These are phyloP conservation scores for Patella ulyssiponensis DNA, from an alignment of 2,888 invertebrate genomes.

Conservation along the genomic window DNA sequence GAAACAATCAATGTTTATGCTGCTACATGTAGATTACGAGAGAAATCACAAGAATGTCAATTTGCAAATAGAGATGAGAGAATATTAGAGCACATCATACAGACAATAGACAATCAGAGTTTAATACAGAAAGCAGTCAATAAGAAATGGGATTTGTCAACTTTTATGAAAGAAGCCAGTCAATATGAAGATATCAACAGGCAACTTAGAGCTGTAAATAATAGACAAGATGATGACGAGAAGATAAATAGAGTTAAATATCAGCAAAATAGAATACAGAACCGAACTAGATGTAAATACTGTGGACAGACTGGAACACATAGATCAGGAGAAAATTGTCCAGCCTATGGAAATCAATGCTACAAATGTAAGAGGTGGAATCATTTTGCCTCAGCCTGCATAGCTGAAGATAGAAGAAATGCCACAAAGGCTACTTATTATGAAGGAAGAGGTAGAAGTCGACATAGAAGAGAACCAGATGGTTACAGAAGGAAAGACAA, in stretches of 20 bases:
- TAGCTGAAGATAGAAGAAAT: neutral
- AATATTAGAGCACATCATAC: conserved; percentile 27
- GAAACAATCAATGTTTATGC: neutral
- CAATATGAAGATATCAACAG: neutral
- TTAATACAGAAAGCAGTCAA: conserved; percentile 8
- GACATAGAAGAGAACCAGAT: neutral
- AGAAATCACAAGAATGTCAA: conserved; percentile 24
- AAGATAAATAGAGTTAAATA: neutral
- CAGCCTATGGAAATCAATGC: neutral
- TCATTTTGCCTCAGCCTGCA: neutral
- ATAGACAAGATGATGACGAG: neutral
- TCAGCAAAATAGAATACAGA: neutral
- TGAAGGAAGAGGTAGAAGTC: too few species aligned
- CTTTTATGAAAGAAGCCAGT: neutral
- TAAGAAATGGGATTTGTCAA: neutral
- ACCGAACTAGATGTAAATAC: neutral
- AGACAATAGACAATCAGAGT: conserved; percentile 20
- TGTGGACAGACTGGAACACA: neutral
- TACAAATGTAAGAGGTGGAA: neutral
- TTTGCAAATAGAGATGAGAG: conserved; percentile 19
- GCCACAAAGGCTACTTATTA: too few species aligned
- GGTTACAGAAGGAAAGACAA: neutral
- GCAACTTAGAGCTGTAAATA: neutral
- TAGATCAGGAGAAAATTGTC: neutral
- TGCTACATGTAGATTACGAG: conserved; percentile 24